Percentiles rank a stretch among this genome's conserved stretches.
Evolutionary conservation across 1,140 invertebrate species (phyloP).

Genomic region (Drosophila quadrilineata): DNA sequence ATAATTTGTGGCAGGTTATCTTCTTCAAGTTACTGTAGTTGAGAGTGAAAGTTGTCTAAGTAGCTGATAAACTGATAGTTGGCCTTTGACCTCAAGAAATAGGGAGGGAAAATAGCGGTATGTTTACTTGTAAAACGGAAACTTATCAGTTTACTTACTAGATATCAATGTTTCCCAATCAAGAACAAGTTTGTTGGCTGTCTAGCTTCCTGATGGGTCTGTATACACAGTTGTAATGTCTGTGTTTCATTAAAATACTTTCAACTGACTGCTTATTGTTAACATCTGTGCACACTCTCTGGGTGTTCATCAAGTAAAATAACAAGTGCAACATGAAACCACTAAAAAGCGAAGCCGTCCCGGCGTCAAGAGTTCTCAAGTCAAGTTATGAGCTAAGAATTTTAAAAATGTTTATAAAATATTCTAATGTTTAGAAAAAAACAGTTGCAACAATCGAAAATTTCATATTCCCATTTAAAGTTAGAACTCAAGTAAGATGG

Average conservation of each 20-base stretch:
- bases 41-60: neutral
- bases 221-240: neutral
- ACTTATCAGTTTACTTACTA: no score
- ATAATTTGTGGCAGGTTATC: no score
- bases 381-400: neutral
- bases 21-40: no score
- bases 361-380: neutral
- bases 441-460: constrained; percentile 9
- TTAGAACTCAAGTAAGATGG: neutral
- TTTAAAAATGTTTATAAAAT: neutral
- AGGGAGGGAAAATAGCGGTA: no score
- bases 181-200: neutral
- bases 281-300: constrained; percentile 7
- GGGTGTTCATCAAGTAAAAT: neutral
- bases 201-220: neutral
- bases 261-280: constrained; percentile 12
- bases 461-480: neutral
- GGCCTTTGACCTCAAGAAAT: no score
- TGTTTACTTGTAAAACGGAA: no score
- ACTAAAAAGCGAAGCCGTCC: constrained; percentile 9
- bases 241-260: constrained; percentile 30
- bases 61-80: no score
- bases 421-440: constrained; percentile 1
- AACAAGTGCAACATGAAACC: constrained; percentile 23
- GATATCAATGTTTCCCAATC: neutral